Percentiles rank a stretch among this genome's conserved stretches.
Conservation (phyloP, 2,888 invertebrate species). For the Stratiomys singularior region DNA sequence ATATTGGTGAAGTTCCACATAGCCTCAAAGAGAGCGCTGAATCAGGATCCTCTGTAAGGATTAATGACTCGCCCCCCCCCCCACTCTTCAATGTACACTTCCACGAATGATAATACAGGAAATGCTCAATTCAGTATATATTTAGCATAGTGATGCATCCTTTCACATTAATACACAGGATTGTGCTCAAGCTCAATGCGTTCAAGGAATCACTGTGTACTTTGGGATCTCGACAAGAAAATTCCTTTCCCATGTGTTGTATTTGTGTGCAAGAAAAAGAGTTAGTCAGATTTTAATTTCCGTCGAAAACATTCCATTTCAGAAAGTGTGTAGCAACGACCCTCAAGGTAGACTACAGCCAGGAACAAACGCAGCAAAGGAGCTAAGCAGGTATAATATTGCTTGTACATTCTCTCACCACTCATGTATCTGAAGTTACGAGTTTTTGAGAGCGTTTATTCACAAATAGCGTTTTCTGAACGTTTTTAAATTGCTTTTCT, state of each 20-base stretch:
- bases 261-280: constrained; percentile 47
- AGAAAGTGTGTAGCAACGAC: constrained; percentile 32
- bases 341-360: constrained; percentile 33
- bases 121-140: constrained; percentile 23
- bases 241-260: constrained; percentile 40
- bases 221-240: not conserved
- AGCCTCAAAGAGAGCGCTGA: too few relatives aligned
- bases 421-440: not conserved
- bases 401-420: not conserved
- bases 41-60: too few relatives aligned
- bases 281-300: constrained; percentile 50
- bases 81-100: not conserved
- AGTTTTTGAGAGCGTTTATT: constrained; percentile 23
- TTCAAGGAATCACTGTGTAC: not conserved
- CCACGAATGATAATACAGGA: not conserved
- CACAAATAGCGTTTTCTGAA: constrained; percentile 44
- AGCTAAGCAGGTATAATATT: too few relatives aligned
- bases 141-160: constrained; percentile 9
- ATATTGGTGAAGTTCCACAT: too few relatives aligned
- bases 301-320: constrained; percentile 46
- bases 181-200: not conserved
- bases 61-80: not conserved
- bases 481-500: constrained; percentile 50
- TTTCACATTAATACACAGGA: constrained; percentile 24
- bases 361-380: not conserved